Base-by-base conservation (phyloP, 2,113 vertebrate genomes). In the Paraplagusia blochii region DNA sequence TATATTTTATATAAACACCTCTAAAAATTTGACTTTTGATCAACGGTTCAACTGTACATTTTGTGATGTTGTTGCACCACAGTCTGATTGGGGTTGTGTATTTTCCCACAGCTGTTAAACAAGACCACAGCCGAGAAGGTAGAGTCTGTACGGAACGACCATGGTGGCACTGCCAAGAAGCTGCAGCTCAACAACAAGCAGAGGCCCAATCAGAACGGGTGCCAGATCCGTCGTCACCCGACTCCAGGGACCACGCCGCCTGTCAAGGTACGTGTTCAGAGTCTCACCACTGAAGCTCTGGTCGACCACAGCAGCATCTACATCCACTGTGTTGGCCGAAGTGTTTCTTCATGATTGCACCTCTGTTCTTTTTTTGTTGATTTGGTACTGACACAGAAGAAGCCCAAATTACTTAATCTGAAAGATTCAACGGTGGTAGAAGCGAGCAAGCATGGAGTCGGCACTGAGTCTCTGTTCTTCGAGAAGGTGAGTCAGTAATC, bases 51-150 rank as follows among this genome's bases (percentile, higher is more conserved):
- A 12, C 11, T 12, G 1, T 11, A 11, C 13, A 40, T 9, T 5
- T 40, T 2, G 11, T 50, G 44, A 11, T n/a, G 8, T 39, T 39
- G 5, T 7, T 7, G 18, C 1, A 4, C 15, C 13, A 12, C 5
- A 4, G 4, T 45, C 36, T 33, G 39, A 55, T 45, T 11, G 7
- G 4, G 35, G 13, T 56, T 63, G 38, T 35, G 35, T 82, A 11
- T 62, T 36, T n/a, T 11, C 0, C 14, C 13, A 0, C 11, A 84
- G 96, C 90, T 99, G 70, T 81, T 99, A 43, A 95, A 90, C 77
- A 99, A 99, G 88, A 99, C 96, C 33, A 95, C 94, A 11, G 97
- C 96, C 1, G 97, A 99, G 83, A 98, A 98, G 72, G 96, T 94
- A 0, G 97, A 99, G 64, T 95, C 97, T 0, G 96, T 99, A 51